Conservation (phyloP, 2,797 vertebrate species). For the Pelochelys cantorii region DNA sequence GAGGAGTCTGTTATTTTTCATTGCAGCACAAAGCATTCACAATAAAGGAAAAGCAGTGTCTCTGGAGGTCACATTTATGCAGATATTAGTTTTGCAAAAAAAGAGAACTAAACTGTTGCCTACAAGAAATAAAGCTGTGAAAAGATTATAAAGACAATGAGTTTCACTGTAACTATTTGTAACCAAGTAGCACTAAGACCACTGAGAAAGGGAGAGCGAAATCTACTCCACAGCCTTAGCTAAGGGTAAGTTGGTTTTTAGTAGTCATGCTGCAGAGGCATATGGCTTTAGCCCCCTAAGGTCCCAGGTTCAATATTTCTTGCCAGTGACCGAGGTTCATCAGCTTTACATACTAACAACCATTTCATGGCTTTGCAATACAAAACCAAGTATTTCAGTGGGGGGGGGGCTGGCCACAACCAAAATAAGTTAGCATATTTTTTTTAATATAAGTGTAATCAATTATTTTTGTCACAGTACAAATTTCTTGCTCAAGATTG, state of each 20-base stretch:
- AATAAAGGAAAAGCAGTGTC: not conserved
- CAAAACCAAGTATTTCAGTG: not conserved
- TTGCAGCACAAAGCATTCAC: not conserved
- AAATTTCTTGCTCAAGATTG: no score
- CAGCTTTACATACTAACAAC: not conserved
- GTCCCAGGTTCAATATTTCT: no score
- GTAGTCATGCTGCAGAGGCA: no score
- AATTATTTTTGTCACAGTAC: no score
- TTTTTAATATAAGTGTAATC: not conserved
- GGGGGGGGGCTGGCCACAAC: not conserved
- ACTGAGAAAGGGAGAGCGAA: no score
- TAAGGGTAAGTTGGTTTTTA: no score
- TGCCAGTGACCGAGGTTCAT: no score
- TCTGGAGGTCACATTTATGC: not conserved
- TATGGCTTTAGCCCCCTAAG: no score
- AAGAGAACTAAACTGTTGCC: fast-evolving
- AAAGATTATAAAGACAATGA: not conserved
- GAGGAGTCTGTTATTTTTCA: no score
- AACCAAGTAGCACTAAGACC: no score
- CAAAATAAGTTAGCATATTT: not conserved
- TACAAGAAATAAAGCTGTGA: not conserved
- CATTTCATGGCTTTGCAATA: not conserved
- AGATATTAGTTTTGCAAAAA: not conserved
- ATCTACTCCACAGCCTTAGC: no score
- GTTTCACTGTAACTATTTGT: not conserved